Evolutionary conservation across 2,888 invertebrate species (phyloP), one percentile per base, ranked within the genome.

Genomic region (Antheraea yamamai): DNA sequence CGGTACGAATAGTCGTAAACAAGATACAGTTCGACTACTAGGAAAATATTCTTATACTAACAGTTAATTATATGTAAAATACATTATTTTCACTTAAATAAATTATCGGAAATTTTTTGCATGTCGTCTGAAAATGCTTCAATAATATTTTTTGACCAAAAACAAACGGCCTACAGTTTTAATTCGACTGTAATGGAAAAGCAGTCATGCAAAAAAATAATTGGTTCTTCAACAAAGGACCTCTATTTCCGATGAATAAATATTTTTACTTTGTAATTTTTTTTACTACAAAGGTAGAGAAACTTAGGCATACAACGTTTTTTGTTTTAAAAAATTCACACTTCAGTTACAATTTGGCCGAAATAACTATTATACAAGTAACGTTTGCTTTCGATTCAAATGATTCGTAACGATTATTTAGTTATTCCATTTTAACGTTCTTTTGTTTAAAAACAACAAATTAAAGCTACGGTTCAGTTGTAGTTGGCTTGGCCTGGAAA

Each of bases 161-260:
- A 88, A 89, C 89, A 90, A 90, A 87, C 88, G 81, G 85, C 83
- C 86, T 82, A 83, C 81, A 84, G 83, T 70, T 88, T 85, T 87
- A 90, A 91, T 88, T 88, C 89, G 84, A 82, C 88, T 88, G 92
- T 89, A 89, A 92, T 91, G 86, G 85, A 86, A 89, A 90, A 80
- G 83, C 91, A 85, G 84, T 86, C 91, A 90, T 91, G 90, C 90
- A 92, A 89, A 92, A 93, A 92, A 92, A 92, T 92, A 93, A 93
- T 93, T 93, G 92, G 89, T 88, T 89, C 88, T 76, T 83, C 79
- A 83, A 89, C 89, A 91, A 92, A 89, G 87, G 85, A 78, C 78
- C 76, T 77, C 85, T 90, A 88, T 89, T 89, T 88, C 85, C 86
- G 88, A 88, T 88, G 84, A 85, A 81, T 81, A 81, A 86, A 74